A percentile compares a stretch with the other conserved stretches of the same genome.
phyloP scores from a whole-genome alignment of 2,797 vertebrate genomes.

The Poeciliopsis presidionis region DNA sequence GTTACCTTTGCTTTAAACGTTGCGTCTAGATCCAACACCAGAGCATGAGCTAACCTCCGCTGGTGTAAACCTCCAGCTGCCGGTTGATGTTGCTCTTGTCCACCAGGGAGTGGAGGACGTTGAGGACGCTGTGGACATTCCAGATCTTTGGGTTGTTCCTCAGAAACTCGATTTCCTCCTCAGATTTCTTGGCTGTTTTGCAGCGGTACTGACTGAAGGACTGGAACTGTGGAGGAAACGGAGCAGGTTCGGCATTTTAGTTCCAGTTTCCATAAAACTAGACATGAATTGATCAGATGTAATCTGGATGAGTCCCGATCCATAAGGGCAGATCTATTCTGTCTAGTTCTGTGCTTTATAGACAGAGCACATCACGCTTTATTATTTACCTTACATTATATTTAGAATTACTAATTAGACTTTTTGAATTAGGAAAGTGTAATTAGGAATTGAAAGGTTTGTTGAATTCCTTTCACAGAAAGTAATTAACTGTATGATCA shows the following conservation, averaged over 20 bases:
- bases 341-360: too few relatives aligned
- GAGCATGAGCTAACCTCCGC: constrained; percentile 84
- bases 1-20: not conserved
- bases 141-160: constrained; percentile 98
- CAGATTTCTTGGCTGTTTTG: constrained; percentile 96
- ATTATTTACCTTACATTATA: too few relatives aligned
- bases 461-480: too few relatives aligned
- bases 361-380: too few relatives aligned
- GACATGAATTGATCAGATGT: too few relatives aligned
- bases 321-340: too few relatives aligned
- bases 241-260: not conserved
- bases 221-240: constrained; percentile 85
- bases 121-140: constrained; percentile 98
- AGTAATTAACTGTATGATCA: too few relatives aligned
- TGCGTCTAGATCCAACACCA: not conserved
- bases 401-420: too few relatives aligned
- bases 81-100: constrained; percentile 99
- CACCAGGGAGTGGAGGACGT: constrained; percentile 96
- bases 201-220: constrained; percentile 99
- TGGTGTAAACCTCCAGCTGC: constrained; percentile 98
- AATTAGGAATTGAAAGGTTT: too few relatives aligned
- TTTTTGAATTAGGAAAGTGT: too few relatives aligned
- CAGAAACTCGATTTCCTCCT: constrained; percentile 97
- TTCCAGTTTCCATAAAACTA: too few relatives aligned
- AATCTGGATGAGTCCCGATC: too few relatives aligned